Base-by-base conservation (phyloP, 2,113 vertebrate species). In the Ceratotherium simum region DNA sequence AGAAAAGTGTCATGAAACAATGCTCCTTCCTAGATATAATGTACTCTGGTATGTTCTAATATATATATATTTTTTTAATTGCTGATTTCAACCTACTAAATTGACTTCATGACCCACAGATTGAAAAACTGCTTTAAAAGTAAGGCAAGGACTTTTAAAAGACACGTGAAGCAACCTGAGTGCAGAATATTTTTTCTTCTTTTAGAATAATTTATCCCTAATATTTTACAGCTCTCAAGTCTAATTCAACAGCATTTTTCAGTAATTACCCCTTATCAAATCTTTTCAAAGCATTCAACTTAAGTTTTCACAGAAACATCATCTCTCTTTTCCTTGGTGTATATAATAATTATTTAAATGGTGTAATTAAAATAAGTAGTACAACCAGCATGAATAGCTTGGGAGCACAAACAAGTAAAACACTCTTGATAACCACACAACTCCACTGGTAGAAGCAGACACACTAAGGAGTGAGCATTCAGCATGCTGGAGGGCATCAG, bases 241-340 rank as follows among this genome's bases (percentile, higher is more conserved):
- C 36, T 80, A 83, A 95, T 62, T 91, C 69, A 75, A 72, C 1
- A 42, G 42, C 20, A 78, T 33, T 85, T 94, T 90, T 96, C 36
- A 96, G 56, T 78, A 65, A 95, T 92, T 65, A 81, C 8, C 3
- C 36, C 85, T 78, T 79, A 83, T 51, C 18, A 95, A 51, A 54
- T 91, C 48, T 93, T 94, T 91, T 73, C 46, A 90, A 83, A 87
- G 42, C 80, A 95, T 46, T 95, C 75, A 51, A 90, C 33, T 80
- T n/a, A 88, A 64, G 5, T 82, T 96, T 90, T 87, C 64, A 78
- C 8, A 79, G 60, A 97, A 96, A 96, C 42, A 67, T 90, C 36
- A 73, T 27, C 54, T 60, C 72, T 83, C 56, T 75, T 42, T 64
- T 69, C 65, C 20, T 73, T 91, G 12, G 39, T 56, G 83, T 78